Evolutionary conservation across 2,113 vertebrate genomes (phyloP), one percentile per base, ranked within the genome.

Genomic region (Tor tambroides): DNA sequence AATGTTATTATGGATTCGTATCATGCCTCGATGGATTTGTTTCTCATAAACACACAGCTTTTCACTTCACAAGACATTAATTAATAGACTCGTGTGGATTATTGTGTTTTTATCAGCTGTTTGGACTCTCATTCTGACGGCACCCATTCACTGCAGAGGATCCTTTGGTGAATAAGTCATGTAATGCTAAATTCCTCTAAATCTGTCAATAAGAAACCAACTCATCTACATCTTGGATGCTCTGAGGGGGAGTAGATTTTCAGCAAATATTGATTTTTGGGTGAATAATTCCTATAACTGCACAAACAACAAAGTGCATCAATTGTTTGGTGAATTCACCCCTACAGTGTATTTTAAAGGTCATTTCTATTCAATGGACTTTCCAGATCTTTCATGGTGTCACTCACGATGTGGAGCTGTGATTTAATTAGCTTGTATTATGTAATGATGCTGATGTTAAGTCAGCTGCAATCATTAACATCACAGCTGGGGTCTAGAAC

Each of bases 401-500:
- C 19, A 38, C 21, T 71, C 6, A 71, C 21, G 19, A 78, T 21
- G 51, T 56, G 7, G 30, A 32, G 17, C 23, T 41, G 54, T 80
- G 51, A 38, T 72, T 72, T 78, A 78, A 30, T 54, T 78, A 51
- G 46, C 12, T 3, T 35, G 21, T 56, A 59, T 35, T 75, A 75
- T 30, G 46, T 80, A 80, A n/a, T 38, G 26, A 80, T 61, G 21
- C 30, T n/a, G 28, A 54, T 78, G 49, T 12, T 35, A 59, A 72
- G 9, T 26, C 83, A 80, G 51, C n/a, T 78, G 76, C 8, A 43
- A 61, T 69, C 61, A 85, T 85, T 85, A 85, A 17, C n/a, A 38
- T 67, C 77, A 17, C 83, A 23, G 67, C 26, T 28, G 46, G 61
- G 28, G 63, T 32, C 51, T n/a, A 41, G 21, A 80, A 38, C 78